These are phyloP conservation scores for Spea hammondii DNA, from an alignment of 2,797 vertebrate genomes.

Conservation along the genomic window DNA sequence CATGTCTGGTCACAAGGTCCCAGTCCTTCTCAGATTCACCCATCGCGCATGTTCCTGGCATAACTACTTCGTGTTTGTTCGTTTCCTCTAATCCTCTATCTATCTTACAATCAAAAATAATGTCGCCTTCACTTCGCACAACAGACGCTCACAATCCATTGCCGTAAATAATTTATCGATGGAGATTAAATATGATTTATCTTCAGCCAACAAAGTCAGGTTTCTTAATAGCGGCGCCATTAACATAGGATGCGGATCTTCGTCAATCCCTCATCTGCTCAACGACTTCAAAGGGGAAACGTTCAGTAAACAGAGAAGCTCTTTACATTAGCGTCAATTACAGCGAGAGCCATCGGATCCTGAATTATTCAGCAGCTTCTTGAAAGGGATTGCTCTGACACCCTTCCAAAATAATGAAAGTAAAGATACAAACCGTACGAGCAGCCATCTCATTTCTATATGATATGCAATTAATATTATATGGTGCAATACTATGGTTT, in stretches of 20 bases:
- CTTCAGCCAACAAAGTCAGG: constrained; percentile 11
- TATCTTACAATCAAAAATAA: neutral
- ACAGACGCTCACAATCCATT: neutral
- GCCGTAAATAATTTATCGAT: constrained; percentile 19
- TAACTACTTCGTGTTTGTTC: neutral
- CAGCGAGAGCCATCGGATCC: constrained; percentile 18
- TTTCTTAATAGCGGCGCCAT: constrained; percentile 19
- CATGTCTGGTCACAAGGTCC: too few relatives aligned
- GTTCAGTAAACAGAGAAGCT: constrained; percentile 28
- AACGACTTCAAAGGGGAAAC: constrained; percentile 7
- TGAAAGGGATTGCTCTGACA: neutral
- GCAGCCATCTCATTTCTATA: too few relatives aligned
- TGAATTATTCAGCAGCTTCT: constrained; percentile 41
- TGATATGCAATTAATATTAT: too few relatives aligned
- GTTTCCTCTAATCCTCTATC: constrained; percentile 10
- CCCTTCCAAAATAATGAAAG: too few relatives aligned
- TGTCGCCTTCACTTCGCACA: neutral
- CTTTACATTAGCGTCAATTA: constrained; percentile 36
- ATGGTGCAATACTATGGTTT: too few relatives aligned
- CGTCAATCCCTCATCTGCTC: neutral
- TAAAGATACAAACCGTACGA: too few relatives aligned
- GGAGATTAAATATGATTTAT: constrained; percentile 40
- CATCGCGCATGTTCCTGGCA: neutral
- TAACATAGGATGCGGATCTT: neutral
- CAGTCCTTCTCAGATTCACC: too few relatives aligned